Evolutionary conservation across 2,113 vertebrate species (phyloP).

Genomic region (Gnathonemus longibarbis): DNA sequence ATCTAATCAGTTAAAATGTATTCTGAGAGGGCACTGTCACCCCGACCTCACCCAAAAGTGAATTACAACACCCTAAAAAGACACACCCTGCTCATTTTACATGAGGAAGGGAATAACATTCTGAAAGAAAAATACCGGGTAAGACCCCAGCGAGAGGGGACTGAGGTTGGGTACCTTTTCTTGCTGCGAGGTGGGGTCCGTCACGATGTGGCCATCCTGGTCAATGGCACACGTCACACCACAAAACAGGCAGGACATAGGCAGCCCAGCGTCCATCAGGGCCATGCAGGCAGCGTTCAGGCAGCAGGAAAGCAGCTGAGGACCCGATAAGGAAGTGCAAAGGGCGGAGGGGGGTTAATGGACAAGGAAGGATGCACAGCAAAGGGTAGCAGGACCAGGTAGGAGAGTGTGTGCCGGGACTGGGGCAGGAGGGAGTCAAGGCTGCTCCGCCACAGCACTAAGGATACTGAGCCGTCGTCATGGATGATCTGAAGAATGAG

Average conservation of each 20-base stretch:
- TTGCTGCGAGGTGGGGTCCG: constrained; percentile 71
- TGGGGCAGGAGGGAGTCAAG: background rate
- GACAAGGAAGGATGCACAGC: background rate
- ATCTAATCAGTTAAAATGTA: background rate
- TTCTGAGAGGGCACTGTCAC: background rate
- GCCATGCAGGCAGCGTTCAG: constrained; percentile 81
- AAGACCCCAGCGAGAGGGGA: background rate
- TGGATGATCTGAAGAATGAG: constrained; percentile 80
- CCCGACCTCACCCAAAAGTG: background rate
- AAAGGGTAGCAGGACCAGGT: background rate
- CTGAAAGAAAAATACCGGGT: background rate
- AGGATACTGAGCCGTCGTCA: constrained; percentile 87
- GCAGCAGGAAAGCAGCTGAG: constrained; percentile 74
- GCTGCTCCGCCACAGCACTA: background rate
- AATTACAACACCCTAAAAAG: background rate
- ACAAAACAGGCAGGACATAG: constrained; percentile 78
- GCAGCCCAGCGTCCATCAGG: constrained; percentile 79
- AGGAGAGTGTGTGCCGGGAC: background rate
- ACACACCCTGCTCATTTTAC: background rate
- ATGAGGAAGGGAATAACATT: background rate
- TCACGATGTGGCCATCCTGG: constrained; percentile 57
- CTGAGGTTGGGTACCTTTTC: constrained; percentile 66
- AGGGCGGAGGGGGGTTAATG: background rate
- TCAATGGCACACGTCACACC: constrained; percentile 77
- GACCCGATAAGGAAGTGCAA: constrained; percentile 42